These are phyloP conservation scores for Erebia aethiops DNA, from an alignment of 2,888 invertebrate species.

Conservation along the genomic window DNA sequence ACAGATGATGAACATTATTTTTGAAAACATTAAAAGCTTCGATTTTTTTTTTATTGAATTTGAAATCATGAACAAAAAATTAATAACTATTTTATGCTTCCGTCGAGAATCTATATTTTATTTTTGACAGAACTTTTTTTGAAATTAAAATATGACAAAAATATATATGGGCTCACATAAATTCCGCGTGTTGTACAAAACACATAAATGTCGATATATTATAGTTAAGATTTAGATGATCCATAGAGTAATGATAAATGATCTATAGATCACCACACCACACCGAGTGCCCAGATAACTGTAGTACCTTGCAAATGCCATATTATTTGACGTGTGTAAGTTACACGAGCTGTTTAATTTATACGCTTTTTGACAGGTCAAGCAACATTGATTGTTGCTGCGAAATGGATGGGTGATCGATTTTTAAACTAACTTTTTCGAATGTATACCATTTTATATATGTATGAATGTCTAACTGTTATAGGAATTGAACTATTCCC, in stretches of 20 bases:
- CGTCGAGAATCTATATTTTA: background rate
- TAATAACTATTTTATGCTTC: background rate
- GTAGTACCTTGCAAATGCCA: slow-evolving; percentile 64
- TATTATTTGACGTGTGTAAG: slow-evolving; percentile 49
- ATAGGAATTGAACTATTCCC: slow-evolving; percentile 24
- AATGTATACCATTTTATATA: slow-evolving; percentile 17
- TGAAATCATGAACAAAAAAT: background rate
- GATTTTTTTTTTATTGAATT: background rate
- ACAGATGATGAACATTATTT: background rate
- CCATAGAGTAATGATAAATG: slow-evolving; percentile 2
- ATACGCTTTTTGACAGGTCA: slow-evolving; percentile 18
- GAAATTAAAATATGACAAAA: background rate
- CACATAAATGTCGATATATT: slow-evolving; percentile 17
- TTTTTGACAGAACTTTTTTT: slow-evolving; percentile 1
- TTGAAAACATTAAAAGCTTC: background rate
- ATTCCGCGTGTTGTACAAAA: slow-evolving; percentile 33
- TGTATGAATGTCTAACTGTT: background rate
- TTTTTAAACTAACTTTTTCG: slow-evolving; percentile 20
- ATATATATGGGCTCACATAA: slow-evolving; percentile 11
- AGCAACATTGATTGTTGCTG: slow-evolving; percentile 21
- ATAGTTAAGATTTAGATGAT: slow-evolving; percentile 16
- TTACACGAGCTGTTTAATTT: slow-evolving; percentile 34
- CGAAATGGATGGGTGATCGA: slow-evolving; percentile 22
- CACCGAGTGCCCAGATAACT: slow-evolving; percentile 50
- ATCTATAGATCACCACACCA: slow-evolving; percentile 38